Evolutionary conservation across 1,140 invertebrate species (phyloP), one percentile per base, ranked within the genome.

Genomic region (Macrostomum lignano): DNA sequence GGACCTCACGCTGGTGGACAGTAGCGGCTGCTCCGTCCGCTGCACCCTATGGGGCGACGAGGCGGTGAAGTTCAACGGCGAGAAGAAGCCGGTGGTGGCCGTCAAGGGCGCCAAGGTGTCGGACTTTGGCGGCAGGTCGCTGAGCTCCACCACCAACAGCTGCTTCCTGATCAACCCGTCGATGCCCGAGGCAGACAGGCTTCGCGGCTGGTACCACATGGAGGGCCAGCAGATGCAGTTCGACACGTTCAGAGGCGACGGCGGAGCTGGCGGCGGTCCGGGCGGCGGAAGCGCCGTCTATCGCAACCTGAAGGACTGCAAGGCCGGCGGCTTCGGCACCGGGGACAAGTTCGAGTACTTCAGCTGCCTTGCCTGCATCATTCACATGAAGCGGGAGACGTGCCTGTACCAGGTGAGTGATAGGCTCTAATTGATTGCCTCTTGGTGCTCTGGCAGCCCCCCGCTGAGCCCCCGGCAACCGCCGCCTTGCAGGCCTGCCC

Each of bases 141-240:
- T 62, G 33, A 57, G 52, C 15, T 42, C 46, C 9, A 29, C 49
- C 7, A 42, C 36, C 13, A 44, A 39, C 23, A 51, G 48, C 38
- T 46, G 48, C 39, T 10, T 69, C 67, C 23, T 59, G 25, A 19
- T 78, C 1, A 77, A 93, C 61, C 84, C 84, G 0, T 10, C 21
- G 13, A 61, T 86, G 6, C 63, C 68, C 3, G 76, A 86, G 49
- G 72, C 75, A 1, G 73, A 82, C 48, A 62, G 67, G 39, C 59
- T 93, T 17, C 65, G 72, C 32, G 76, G 75, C 17, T 94, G 84
- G 84, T 93, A 68, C 47, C 75, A 79, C 44, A 67, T 68, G 30
- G 68, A 67, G 20, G 63, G 58, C 5, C 52, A 61, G 13, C 56
- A 63, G 11, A 37, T 40, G 23, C 42, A 48, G 10, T 56, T 31